Conservation (phyloP, 2,797 vertebrate genomes). For the Lacerta agilis region DNA sequence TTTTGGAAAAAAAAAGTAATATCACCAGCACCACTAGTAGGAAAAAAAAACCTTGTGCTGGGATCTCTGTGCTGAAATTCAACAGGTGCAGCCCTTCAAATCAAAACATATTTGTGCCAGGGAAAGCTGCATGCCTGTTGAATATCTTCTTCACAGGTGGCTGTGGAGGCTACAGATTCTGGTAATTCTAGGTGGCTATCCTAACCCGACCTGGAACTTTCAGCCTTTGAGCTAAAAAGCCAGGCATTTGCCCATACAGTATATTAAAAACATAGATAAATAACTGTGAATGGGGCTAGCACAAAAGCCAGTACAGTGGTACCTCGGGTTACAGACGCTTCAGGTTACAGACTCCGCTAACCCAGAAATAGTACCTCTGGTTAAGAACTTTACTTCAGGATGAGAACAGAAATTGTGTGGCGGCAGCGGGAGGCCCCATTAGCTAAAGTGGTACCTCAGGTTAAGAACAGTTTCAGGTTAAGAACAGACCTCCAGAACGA, state of each 20-base stretch:
- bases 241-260: neutral
- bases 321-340: no score
- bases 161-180: neutral
- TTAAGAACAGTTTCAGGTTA: no score
- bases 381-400: no score
- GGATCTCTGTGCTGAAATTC: neutral
- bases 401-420: no score
- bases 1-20: accelerated
- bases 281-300: neutral
- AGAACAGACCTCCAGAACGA: no score
- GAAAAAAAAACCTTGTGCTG: no score
- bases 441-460: no score
- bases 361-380: no score
- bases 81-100: neutral
- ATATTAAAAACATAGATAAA: neutral
- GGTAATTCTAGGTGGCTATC: neutral
- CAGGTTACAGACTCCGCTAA: no score
- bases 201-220: accelerated
- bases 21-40: no score
- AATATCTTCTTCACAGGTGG: neutral
- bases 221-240: neutral
- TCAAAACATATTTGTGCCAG: neutral
- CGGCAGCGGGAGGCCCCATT: no score
- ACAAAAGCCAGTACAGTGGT: neutral
- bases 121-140: neutral